Percentiles rank a stretch among this genome's conserved stretches.
phyloP scores from a whole-genome alignment of 2,888 invertebrate genomes.

The Sycophila texana region DNA sequence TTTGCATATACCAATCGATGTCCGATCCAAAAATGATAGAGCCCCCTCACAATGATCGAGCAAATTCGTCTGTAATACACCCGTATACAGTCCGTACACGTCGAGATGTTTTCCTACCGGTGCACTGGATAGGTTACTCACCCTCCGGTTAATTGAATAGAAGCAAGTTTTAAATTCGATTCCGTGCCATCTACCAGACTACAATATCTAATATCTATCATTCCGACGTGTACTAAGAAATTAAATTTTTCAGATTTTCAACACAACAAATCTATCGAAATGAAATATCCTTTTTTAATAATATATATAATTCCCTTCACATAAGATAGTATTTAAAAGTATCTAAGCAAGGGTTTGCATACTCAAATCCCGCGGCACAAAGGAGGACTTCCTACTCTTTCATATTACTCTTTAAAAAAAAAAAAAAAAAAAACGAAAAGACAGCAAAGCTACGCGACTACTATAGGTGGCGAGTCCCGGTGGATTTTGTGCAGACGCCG shows the following conservation, averaged over 20 bases:
- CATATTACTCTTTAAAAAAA: neutral
- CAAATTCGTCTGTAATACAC: conserved; percentile 4
- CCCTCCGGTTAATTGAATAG: too few relatives aligned
- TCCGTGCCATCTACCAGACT: too few relatives aligned
- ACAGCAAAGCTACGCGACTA: neutral
- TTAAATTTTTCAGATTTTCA: too few relatives aligned
- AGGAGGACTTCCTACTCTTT: neutral
- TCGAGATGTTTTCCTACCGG: too few relatives aligned
- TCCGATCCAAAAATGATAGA: neutral
- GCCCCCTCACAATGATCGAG: conserved; percentile 17
- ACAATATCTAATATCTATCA: too few relatives aligned
- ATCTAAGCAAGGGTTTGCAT: neutral
- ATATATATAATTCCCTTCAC: too few relatives aligned
- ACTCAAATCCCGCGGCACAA: neutral
- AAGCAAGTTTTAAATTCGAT: too few relatives aligned
- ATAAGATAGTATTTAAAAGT: neutral
- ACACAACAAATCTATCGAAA: too few relatives aligned
- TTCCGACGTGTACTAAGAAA: too few relatives aligned
- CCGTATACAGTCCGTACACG: neutral
- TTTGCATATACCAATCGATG: conserved; percentile 10
- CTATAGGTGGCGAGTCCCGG: neutral
- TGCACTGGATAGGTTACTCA: too few relatives aligned
- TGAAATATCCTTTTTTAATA: too few relatives aligned
- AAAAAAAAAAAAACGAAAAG: neutral
- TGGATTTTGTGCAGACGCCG: conserved; percentile 16